Percentiles rank a stretch among this genome's conserved stretches.
Conservation (phyloP, 2,888 invertebrate genomes). For the Epiperipatus broadwayi region DNA sequence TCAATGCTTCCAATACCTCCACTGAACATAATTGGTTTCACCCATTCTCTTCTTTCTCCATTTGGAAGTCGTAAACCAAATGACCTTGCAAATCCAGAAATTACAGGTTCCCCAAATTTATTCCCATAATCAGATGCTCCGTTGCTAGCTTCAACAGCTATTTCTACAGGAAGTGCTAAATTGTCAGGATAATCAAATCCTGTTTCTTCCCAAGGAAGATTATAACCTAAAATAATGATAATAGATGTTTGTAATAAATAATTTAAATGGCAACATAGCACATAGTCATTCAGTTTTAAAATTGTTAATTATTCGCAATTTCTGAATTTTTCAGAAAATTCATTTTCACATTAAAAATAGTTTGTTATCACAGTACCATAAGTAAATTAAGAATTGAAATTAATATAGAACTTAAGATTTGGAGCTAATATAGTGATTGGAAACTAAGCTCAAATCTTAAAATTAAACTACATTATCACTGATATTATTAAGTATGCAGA, state of each 20-base stretch:
- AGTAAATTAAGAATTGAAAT: too few relatives aligned
- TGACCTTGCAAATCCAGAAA: slow-evolving; percentile 72
- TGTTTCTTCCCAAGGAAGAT: slow-evolving; percentile 65
- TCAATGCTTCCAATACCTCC: slow-evolving; percentile 86
- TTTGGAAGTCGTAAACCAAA: slow-evolving; percentile 50
- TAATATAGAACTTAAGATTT: too few relatives aligned
- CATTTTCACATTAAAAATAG: too few relatives aligned
- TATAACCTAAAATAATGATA: slow-evolving; percentile 41
- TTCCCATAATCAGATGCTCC: slow-evolving; percentile 98
- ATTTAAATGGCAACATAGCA: slow-evolving; percentile 8
- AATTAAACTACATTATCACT: too few relatives aligned
- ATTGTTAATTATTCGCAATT: neutral
- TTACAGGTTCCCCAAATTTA: slow-evolving; percentile 91
- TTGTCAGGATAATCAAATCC: slow-evolving; percentile 57
- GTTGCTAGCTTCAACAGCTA: slow-evolving; percentile 85
- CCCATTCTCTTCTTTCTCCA: slow-evolving; percentile 61
- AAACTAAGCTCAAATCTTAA: too few relatives aligned
- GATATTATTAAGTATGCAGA: too few relatives aligned
- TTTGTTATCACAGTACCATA: too few relatives aligned
- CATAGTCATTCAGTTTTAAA: too few relatives aligned
- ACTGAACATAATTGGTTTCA: slow-evolving; percentile 98
- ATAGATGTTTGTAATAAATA: slow-evolving; percentile 1
- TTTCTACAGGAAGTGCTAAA: slow-evolving; percentile 70
- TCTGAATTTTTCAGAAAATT: neutral
- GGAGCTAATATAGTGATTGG: too few relatives aligned